phyloP scores from a whole-genome alignment of 2,888 invertebrate genomes.

The Eilema depressum region DNA sequence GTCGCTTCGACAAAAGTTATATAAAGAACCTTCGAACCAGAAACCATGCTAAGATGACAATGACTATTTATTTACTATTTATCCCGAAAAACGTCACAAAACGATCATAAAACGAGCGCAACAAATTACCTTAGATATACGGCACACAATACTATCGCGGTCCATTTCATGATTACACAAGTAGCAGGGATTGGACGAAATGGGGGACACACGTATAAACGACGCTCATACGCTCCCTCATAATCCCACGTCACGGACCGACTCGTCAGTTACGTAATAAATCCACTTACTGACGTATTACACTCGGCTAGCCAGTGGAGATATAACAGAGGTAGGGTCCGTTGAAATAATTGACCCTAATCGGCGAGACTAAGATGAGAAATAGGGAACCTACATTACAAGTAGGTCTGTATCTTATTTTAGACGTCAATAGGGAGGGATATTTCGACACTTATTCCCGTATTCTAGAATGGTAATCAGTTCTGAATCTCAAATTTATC shows the following conservation, averaged over 20 bases:
- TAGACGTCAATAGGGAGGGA: not conserved
- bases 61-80: not conserved
- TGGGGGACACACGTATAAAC: not conserved
- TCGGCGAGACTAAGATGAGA: not conserved
- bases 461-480: no score
- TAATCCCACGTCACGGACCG: not conserved
- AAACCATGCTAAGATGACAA: no score
- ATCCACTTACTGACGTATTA: constrained; percentile 1
- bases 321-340: not conserved
- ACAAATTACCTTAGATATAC: not conserved
- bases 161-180: not conserved
- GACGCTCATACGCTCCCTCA: constrained; percentile 3
- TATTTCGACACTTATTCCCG: no score
- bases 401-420: not conserved
- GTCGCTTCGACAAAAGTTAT: no score
- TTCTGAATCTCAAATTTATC: no score
- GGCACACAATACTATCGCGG: not conserved
- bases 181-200: not conserved
- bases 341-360: not conserved
- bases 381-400: no score
- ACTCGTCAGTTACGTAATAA: constrained; percentile 1
- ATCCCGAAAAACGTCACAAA: not conserved
- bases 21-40: no score
- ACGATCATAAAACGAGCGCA: not conserved
- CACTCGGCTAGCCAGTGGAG: not conserved